Conservation (phyloP, 2,113 vertebrate species). For the Semicossyphus pulcher region DNA sequence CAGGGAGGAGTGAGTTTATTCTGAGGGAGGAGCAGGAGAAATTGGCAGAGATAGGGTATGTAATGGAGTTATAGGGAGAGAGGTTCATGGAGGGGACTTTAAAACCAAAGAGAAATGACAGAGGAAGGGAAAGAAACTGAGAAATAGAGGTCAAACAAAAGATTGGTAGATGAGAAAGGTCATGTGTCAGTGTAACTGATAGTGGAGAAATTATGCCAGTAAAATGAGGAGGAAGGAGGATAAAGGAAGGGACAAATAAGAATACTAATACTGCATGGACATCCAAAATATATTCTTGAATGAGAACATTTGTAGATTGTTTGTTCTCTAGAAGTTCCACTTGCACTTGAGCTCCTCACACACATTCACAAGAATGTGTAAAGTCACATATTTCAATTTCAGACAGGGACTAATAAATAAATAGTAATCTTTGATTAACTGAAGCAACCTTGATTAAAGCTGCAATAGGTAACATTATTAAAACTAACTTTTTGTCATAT, state of each 20-base stretch:
- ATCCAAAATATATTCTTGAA: too few species aligned
- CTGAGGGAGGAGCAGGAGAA: not conserved
- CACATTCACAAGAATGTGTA: too few species aligned
- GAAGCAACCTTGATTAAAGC: too few species aligned
- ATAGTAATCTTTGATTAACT: too few species aligned
- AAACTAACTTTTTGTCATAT: too few species aligned
- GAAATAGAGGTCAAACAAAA: constrained; percentile 40
- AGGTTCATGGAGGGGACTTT: not conserved
- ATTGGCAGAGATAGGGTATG: not conserved
- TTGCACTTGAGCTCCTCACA: too few species aligned
- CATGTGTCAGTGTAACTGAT: constrained; percentile 19
- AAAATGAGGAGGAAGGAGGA: not conserved
- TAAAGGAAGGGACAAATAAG: not conserved
- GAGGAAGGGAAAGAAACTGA: not conserved
- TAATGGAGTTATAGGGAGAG: constrained; percentile 29
- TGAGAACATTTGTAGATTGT: not conserved
- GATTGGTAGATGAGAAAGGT: constrained; percentile 33
- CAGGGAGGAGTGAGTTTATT: constrained; percentile 2
- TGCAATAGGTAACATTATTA: too few species aligned
- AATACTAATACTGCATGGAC: not conserved
- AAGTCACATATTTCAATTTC: too few species aligned
- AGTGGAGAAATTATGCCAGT: not conserved
- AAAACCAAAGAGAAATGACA: constrained; percentile 35
- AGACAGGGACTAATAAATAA: too few species aligned
- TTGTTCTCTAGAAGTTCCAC: too few species aligned